Evolutionary conservation across 2,113 vertebrate genomes (phyloP), one percentile per base, ranked within the genome.

Genomic region (Sinosuthora webbiana): DNA sequence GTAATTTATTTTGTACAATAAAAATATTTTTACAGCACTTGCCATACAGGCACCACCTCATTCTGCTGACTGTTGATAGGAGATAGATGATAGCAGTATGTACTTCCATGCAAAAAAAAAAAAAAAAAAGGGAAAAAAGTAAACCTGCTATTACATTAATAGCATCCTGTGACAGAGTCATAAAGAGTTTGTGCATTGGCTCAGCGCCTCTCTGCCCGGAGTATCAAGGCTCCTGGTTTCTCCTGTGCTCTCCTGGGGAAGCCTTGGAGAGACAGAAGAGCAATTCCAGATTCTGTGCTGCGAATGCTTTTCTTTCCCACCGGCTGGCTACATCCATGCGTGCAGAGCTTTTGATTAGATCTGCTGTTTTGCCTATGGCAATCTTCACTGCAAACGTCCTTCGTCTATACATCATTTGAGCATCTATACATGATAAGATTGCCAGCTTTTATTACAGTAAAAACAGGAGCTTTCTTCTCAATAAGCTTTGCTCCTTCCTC

Each of bases 291-390:
- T 79, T 89, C 96, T 91, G 93, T 69, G 9, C 53, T 94, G 95
- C 1, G 5, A 89, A 78, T 91, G 94, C 82, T 96, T 94, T 96
- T 86, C 82, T 96, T 93, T 98, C 96, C 95, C 97, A 96, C 94
- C 27, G 88, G 95, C 96, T n/a, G 74, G 83, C 94, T 94, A 95
- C 96, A 96, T 96, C 95, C 96, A 84, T 83, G 75, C 82, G 37
- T 93, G 84, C 83, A 93, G 93, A 84, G 95, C 96, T 96, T 98
- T 97, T 98, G 97, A 98, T 98, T 97, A 98, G 97, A 97, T 97
- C 94, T 96, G 97, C 97, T 97, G 97, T 97, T 97, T 97, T 76
- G 97, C 98, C 97, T 95, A 78, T 96, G 97, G 97, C 97, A 95
- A 85, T 97, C 88, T 96, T 91, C 91, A 89, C 84, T 93, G 91